A percentile compares a stretch with the other conserved stretches of the same genome.
These are phyloP conservation scores for Puntigrus tetrazona DNA, from an alignment of 2,113 vertebrate species.

Conservation along the genomic window DNA sequence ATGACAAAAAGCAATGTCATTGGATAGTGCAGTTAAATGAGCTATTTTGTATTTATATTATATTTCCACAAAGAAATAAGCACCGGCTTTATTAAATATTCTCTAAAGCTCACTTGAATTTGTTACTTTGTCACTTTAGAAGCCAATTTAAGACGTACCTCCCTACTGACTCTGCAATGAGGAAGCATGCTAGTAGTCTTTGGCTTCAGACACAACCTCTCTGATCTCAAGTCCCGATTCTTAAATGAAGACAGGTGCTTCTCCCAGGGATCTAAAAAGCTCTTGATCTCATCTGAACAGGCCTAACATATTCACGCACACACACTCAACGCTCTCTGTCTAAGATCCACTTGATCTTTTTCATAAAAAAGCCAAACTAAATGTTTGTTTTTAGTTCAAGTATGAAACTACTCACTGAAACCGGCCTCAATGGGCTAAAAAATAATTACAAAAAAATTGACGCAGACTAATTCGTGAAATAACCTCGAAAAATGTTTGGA, in stretches of 20 bases:
- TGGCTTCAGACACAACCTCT: background rate
- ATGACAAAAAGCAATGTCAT: background rate
- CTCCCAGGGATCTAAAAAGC: background rate
- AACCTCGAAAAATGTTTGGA: background rate
- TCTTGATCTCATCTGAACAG: background rate
- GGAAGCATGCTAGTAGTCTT: background rate
- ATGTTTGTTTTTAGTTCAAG: background rate
- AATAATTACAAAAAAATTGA: too few relatives aligned
- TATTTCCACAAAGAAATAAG: background rate
- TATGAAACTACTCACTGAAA: background rate
- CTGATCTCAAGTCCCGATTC: background rate
- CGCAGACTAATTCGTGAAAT: background rate
- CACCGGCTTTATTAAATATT: background rate
- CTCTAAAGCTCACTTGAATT: background rate
- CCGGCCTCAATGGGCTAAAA: background rate
- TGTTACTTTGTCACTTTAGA: background rate
- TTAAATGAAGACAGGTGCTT: slow-evolving; percentile 22
- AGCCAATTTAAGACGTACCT: background rate
- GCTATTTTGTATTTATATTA: background rate
- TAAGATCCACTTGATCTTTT: background rate
- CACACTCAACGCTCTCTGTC: background rate
- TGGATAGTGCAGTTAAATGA: background rate
- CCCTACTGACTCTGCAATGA: background rate
- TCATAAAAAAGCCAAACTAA: background rate
- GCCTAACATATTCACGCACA: background rate